These are phyloP conservation scores for Ondatra zibethicus DNA, from an alignment of 2,113 vertebrate species.

Conservation along the genomic window DNA sequence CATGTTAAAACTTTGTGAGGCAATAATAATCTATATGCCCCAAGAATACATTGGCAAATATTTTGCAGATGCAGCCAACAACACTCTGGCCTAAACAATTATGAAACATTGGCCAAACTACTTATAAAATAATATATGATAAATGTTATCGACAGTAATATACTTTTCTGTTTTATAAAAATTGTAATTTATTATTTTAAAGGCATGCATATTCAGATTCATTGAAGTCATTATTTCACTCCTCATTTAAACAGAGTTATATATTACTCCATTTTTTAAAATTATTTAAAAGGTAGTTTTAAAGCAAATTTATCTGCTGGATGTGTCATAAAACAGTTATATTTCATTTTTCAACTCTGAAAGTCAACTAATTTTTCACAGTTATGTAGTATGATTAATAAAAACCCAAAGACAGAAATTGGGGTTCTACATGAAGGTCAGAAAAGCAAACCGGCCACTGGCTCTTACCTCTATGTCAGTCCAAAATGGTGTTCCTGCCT, in stretches of 20 bases:
- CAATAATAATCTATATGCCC: neutral
- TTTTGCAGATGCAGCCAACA: neutral
- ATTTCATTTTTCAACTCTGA: neutral
- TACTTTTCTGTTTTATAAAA: neutral
- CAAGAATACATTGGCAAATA: neutral
- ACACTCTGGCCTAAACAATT: neutral
- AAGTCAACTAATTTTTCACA: neutral
- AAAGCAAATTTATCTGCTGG: neutral
- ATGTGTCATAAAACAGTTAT: neutral
- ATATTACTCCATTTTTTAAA: neutral
- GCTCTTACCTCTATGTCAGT: too few species aligned
- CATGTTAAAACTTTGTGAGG: neutral
- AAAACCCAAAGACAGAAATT: too few species aligned
- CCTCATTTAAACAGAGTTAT: neutral
- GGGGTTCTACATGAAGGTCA: too few species aligned
- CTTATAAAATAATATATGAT: neutral
- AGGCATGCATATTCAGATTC: neutral
- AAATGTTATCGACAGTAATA: neutral
- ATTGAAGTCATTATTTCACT: neutral
- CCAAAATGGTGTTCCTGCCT: too few species aligned
- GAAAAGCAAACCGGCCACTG: too few species aligned
- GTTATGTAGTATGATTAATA: neutral
- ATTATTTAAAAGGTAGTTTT: neutral
- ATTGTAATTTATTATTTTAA: neutral
- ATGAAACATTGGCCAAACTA: neutral